These are phyloP conservation scores for Cyanoliseus patagonus DNA, from an alignment of 2,113 vertebrate genomes.

Conservation along the genomic window DNA sequence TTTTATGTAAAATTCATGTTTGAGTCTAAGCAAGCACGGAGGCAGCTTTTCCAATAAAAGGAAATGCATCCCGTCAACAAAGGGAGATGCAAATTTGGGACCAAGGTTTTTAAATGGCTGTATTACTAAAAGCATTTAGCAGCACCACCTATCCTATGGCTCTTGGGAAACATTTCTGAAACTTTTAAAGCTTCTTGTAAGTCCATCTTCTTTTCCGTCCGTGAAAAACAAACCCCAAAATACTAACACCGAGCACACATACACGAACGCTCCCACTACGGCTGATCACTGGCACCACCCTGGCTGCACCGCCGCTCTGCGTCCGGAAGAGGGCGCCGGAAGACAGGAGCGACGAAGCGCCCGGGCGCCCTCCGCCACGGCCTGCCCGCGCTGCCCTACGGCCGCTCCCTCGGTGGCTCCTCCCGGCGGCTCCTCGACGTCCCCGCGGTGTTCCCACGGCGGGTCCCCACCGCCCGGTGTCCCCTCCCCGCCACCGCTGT, in stretches of 20 bases:
- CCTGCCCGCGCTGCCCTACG: no score
- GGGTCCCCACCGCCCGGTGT: no score
- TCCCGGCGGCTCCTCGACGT: rapidly evolving
- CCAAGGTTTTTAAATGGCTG: neutral
- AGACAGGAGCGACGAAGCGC: neutral
- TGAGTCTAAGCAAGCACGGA: neutral
- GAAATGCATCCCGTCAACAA: neutral
- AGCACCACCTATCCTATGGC: neutral
- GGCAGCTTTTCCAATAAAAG: neutral
- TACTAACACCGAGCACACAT: neutral
- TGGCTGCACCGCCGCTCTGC: neutral
- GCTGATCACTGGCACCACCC: neutral
- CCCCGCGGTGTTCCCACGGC: neutral
- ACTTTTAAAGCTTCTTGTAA: neutral
- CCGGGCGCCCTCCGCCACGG: no score
- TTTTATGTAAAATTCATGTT: neutral
- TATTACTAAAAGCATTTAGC: neutral
- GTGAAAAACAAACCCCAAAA: neutral
- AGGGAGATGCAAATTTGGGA: neutral
- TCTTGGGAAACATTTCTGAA: neutral
- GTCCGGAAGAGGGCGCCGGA: slow-evolving; percentile 69
- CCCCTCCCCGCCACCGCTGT: neutral
- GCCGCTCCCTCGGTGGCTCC: neutral
- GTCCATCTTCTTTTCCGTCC: neutral
- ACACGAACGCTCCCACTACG: neutral